Evolutionary conservation across 2,797 vertebrate species (phyloP).

Genomic region (Malacoraja senta): DNA sequence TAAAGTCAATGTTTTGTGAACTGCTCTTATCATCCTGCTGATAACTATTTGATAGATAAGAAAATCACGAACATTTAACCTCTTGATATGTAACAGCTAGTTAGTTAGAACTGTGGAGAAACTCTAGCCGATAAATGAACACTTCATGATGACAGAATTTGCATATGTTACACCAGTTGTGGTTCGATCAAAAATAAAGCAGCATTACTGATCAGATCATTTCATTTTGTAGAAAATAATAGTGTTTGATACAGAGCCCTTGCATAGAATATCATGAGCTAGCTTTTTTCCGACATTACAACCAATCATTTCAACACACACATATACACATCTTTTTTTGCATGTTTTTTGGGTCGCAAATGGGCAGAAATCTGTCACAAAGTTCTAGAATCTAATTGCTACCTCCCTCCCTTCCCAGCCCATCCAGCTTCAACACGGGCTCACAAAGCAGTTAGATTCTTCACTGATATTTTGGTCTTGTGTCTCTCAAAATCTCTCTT

Average conservation of each 20-base stretch:
- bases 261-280: background rate
- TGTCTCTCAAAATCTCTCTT: background rate
- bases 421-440: background rate
- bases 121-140: background rate
- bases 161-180: background rate
- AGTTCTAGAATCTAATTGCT: background rate
- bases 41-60: constrained; percentile 13
- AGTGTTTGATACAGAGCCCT: background rate
- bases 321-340: background rate
- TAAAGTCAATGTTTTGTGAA: constrained; percentile 7
- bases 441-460: background rate
- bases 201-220: background rate
- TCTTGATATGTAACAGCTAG: background rate
- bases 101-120: background rate
- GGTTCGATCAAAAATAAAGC: background rate
- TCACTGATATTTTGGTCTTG: background rate
- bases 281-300: background rate
- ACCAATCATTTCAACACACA: background rate
- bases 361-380: background rate
- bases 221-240: background rate
- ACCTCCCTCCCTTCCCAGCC: background rate
- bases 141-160: background rate
- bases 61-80: background rate
- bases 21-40: background rate
- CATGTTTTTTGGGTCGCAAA: background rate